Conservation (phyloP, 2,113 vertebrate genomes). For the Passer montanus region DNA sequence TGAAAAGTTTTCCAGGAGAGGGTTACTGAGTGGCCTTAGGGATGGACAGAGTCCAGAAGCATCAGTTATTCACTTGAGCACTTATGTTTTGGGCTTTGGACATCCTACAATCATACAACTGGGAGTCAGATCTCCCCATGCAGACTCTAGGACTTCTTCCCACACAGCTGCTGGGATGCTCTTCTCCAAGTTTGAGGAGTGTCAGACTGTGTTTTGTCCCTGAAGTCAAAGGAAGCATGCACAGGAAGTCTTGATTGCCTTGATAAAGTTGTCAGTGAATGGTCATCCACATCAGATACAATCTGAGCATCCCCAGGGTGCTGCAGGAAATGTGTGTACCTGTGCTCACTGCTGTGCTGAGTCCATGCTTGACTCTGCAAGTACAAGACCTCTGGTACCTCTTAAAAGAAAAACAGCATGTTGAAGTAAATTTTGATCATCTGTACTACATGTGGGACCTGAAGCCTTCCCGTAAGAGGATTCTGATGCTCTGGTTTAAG, state of each 20-base stretch:
- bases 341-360: background rate
- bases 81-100: background rate
- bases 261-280: background rate
- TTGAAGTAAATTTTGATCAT: background rate
- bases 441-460: background rate
- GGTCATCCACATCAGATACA: background rate
- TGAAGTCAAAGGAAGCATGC: background rate
- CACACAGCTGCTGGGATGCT: background rate
- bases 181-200: background rate
- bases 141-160: background rate
- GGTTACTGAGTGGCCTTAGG: background rate
- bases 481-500: background rate
- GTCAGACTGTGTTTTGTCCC: background rate
- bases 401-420: background rate
- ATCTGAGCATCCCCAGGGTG: background rate
- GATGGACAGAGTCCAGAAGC: background rate
- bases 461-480: background rate
- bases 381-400: background rate
- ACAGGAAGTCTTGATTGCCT: background rate
- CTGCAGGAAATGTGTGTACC: background rate
- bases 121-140: background rate
- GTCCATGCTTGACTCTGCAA: background rate
- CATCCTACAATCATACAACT: background rate
- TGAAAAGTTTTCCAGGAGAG: background rate
- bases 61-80: background rate